Evolutionary conservation across 2,888 invertebrate species (phyloP).

Genomic region (Pristionchus mayeri): DNA sequence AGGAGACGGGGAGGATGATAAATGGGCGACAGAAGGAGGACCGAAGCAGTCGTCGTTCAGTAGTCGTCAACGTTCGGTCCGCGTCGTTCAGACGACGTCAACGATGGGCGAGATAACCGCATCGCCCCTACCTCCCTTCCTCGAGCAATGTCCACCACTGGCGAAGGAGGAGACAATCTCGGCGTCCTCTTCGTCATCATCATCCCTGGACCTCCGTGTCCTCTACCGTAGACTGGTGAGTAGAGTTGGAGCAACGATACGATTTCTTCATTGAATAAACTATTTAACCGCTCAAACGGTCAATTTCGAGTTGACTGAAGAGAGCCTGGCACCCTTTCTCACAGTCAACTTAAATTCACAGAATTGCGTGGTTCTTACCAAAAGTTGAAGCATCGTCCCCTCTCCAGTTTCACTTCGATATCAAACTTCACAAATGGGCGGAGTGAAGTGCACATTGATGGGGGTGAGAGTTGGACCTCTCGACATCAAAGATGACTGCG

Average conservation of each 20-base stretch:
- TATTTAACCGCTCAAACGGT: no score
- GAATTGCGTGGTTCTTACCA: no score
- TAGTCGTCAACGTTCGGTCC: neutral
- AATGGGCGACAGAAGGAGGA: neutral
- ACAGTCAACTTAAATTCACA: no score
- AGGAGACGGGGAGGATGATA: neutral
- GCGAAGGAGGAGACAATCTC: neutral
- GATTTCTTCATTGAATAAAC: no score
- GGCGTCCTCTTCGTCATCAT: neutral
- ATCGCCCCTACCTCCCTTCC: neutral
- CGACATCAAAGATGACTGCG: neutral
- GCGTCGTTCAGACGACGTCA: no score
- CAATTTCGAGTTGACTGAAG: no score
- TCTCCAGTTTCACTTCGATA: neutral
- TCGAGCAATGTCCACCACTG: neutral
- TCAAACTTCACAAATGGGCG: neutral
- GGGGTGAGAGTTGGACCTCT: neutral
- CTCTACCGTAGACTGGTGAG: neutral
- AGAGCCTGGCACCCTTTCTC: neutral
- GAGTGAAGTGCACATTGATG: neutral
- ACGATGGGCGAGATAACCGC: constrained; percentile 4
- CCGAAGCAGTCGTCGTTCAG: constrained; percentile 20
- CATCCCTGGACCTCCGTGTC: no score
- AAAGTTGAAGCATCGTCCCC: no score
- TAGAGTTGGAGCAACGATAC: no score